A percentile compares a stretch with the other conserved stretches of the same genome.
These are phyloP conservation scores for Pelecanus crispus DNA, from an alignment of 2,113 vertebrate genomes.

Conservation along the genomic window DNA sequence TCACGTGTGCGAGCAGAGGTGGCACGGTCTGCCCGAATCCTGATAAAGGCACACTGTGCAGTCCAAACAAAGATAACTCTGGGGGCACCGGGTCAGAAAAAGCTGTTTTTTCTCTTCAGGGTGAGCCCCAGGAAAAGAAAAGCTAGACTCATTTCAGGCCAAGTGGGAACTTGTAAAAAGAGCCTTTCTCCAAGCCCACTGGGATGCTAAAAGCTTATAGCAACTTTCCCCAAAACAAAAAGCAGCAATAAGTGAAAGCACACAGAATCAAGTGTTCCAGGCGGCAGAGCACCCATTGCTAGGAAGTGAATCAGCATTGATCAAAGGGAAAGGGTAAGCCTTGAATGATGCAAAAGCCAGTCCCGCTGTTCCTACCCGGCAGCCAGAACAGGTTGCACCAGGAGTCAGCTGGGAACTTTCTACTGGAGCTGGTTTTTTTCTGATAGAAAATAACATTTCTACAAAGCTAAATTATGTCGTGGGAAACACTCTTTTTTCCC, in stretches of 20 bases:
- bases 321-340: neutral
- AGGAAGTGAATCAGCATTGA: neutral
- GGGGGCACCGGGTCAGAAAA: neutral
- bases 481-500: accelerated
- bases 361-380: neutral
- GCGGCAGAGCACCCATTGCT: neutral
- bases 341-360: neutral
- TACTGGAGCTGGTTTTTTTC: neutral
- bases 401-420: neutral
- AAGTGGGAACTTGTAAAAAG: neutral
- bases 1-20: neutral
- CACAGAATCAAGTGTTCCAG: neutral
- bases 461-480: neutral
- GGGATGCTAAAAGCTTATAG: neutral
- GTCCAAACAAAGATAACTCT: neutral
- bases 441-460: neutral
- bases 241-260: neutral
- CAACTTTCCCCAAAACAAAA: neutral
- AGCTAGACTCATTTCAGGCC: neutral
- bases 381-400: neutral
- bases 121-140: neutral
- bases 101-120: neutral
- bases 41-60: neutral
- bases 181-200: constrained; percentile 18
- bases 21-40: neutral